Conservation (phyloP, 2,888 invertebrate species). For the Deilephila porcellus region DNA sequence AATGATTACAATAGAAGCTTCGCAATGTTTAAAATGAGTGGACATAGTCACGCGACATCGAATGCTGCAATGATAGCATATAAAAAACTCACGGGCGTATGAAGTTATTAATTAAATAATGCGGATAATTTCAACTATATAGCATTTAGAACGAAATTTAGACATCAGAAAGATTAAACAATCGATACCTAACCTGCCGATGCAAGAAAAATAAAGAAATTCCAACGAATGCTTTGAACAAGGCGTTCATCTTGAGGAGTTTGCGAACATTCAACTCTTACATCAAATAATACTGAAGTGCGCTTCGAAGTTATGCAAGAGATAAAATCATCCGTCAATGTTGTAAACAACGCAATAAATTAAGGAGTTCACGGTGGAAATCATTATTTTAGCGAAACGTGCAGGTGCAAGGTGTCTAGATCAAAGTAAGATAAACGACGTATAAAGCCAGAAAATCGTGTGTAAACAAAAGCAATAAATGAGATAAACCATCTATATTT, state of each 20-base stretch:
- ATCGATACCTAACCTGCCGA: neutral
- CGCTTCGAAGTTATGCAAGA: neutral
- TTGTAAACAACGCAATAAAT: constrained; percentile 8
- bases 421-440: constrained; percentile 39
- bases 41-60: neutral
- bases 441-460: constrained; percentile 29
- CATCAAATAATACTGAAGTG: neutral
- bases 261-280: neutral
- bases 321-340: constrained; percentile 1
- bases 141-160: neutral
- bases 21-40: neutral
- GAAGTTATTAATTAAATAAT: neutral
- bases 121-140: neutral
- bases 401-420: constrained; percentile 35
- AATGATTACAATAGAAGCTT: neutral
- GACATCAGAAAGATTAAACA: neutral
- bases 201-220: neutral
- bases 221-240: neutral
- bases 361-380: constrained; percentile 32
- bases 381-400: constrained; percentile 36
- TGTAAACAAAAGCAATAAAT: constrained; percentile 57
- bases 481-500: constrained; percentile 61
- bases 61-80: neutral
- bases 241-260: neutral
- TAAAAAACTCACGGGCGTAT: neutral